These are phyloP conservation scores for Nycticorax nycticorax DNA, from an alignment of 2,113 vertebrate genomes.

Conservation along the genomic window DNA sequence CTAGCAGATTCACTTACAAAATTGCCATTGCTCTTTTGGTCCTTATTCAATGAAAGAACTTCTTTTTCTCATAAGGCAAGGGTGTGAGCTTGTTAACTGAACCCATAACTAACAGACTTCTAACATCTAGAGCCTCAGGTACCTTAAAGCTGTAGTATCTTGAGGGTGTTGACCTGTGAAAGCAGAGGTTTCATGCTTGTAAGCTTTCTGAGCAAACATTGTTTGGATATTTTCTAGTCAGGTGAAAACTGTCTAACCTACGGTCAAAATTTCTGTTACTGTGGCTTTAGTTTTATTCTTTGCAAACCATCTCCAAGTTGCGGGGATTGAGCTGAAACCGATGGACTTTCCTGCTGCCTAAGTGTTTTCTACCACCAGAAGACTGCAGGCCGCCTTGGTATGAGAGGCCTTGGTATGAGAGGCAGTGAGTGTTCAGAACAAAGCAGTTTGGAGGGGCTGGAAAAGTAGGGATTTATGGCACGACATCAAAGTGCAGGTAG, in stretches of 20 bases:
- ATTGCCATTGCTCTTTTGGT: neutral
- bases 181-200: neutral
- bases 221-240: neutral
- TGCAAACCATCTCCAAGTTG: neutral
- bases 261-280: neutral
- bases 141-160: neutral
- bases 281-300: neutral
- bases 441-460: neutral
- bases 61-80: neutral
- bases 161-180: neutral
- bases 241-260: neutral
- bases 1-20: constrained; percentile 3
- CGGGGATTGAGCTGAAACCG: neutral
- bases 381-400: neutral
- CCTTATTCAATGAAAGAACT: neutral
- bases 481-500: neutral
- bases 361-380: neutral
- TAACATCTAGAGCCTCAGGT: neutral
- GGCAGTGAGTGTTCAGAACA: neutral
- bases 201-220: neutral
- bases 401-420: neutral
- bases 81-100: constrained; percentile 18
- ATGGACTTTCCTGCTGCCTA: neutral
- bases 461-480: neutral
- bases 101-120: neutral